Percentiles rank a stretch among this genome's conserved stretches.
Evolutionary conservation across 2,797 vertebrate genomes (phyloP).

Genomic region (Phrynocephalus guinanensis): DNA sequence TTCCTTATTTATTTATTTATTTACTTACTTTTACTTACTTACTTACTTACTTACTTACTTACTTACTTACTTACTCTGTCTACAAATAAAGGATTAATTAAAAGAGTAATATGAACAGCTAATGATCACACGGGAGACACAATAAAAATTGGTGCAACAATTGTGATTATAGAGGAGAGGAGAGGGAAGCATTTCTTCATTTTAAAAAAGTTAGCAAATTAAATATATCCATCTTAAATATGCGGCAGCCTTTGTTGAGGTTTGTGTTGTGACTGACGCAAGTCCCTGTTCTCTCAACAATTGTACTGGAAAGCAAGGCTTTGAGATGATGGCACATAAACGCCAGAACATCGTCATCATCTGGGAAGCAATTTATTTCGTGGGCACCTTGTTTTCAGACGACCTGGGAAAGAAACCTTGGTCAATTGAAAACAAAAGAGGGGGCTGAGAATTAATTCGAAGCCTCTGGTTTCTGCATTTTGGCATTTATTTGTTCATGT

Average conservation of each 20-base stretch:
- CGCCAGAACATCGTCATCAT: no score
- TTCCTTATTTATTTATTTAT: background rate
- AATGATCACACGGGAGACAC: background rate
- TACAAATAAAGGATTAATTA: background rate
- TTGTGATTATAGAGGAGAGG: no score
- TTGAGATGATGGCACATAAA: background rate
- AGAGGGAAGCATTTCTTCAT: no score
- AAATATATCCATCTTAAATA: background rate
- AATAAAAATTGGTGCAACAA: background rate
- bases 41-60: no score
- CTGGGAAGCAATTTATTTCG: background rate
- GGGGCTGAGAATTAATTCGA: no score
- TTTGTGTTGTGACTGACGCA: background rate
- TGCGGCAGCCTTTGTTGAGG: background rate
- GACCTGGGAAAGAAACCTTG: background rate
- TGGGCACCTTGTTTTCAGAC: background rate
- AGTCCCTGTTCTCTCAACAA: background rate
- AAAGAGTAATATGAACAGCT: no score
- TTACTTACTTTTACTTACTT: background rate
- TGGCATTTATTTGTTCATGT: conserved; percentile 18
- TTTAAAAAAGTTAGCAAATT: background rate
- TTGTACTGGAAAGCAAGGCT: background rate
- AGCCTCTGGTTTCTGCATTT: no score
- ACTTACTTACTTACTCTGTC: background rate
- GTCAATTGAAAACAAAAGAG: background rate